Evolutionary conservation across 2,113 vertebrate genomes (phyloP).

Genomic region (Paralichthys olivaceus): DNA sequence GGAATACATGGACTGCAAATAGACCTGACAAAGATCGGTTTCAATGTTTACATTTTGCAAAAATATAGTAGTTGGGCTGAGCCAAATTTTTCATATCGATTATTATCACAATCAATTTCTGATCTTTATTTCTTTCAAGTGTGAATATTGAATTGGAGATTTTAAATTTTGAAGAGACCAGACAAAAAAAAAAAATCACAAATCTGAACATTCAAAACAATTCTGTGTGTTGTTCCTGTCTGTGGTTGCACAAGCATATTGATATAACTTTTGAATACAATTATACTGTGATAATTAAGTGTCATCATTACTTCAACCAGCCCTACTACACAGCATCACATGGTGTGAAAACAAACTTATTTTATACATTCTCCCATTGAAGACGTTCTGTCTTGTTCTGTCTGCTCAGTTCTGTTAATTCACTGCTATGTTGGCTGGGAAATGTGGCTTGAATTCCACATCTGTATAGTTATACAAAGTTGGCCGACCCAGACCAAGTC

Average conservation of each 20-base stretch:
- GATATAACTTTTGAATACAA: too few relatives aligned
- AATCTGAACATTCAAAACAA: too few relatives aligned
- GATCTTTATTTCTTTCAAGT: neutral
- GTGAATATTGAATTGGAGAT: neutral
- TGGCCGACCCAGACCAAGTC: neutral
- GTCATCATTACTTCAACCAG: neutral
- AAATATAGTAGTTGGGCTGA: too few relatives aligned
- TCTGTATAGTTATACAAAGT: conserved; percentile 13
- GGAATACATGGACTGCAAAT: neutral
- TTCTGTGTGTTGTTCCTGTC: too few relatives aligned
- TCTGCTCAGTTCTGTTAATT: neutral
- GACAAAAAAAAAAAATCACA: neutral
- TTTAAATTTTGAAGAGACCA: neutral
- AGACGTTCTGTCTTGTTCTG: neutral
- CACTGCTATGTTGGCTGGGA: neutral
- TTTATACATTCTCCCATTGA: too few relatives aligned
- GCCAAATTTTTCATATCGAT: neutral
- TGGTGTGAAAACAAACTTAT: neutral
- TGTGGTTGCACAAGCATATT: too few relatives aligned
- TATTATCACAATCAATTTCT: neutral
- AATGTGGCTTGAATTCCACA: neutral
- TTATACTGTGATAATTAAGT: neutral
- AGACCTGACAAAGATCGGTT: neutral
- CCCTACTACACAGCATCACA: neutral
- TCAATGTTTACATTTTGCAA: conserved; percentile 5